These are phyloP conservation scores for Drosophila pegasa DNA, from an alignment of 2,888 invertebrate species.

Conservation along the genomic window DNA sequence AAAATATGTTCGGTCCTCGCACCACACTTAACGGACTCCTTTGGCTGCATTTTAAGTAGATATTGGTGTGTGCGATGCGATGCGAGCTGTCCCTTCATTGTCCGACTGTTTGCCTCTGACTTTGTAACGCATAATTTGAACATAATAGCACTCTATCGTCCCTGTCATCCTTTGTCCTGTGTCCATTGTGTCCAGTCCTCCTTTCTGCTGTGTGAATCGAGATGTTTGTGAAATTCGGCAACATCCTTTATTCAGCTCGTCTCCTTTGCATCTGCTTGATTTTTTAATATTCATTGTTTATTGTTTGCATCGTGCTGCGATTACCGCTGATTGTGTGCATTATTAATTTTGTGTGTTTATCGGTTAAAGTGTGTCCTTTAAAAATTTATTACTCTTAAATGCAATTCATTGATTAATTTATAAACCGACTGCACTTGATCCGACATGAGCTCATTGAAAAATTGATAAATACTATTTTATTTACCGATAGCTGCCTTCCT, in stretches of 20 bases:
- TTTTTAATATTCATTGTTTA: conserved; percentile 32
- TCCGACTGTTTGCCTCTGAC: conserved; percentile 43
- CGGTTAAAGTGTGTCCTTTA: conserved; percentile 28
- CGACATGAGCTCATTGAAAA: conserved; percentile 38
- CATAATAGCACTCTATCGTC: conserved; percentile 60
- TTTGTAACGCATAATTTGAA: conserved; percentile 69
- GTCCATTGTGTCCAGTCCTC: conserved; percentile 1
- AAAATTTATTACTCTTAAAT: conserved; percentile 29
- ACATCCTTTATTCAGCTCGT: conserved; percentile 21
- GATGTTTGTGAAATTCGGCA: conserved; percentile 32
- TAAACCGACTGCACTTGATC: conserved; percentile 18
- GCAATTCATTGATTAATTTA: conserved; percentile 43
- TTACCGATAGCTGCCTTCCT: conserved; percentile 10
- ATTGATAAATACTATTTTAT: conserved; percentile 31
- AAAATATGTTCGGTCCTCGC: conserved; percentile 70
- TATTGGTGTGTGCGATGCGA: conserved; percentile 23
- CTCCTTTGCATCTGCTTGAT: background rate
- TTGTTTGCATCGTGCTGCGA: conserved; percentile 32
- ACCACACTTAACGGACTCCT: conserved; percentile 26
- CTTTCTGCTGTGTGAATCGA: conserved; percentile 15
- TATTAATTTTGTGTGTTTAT: conserved; percentile 47
- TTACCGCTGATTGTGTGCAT: conserved; percentile 42
- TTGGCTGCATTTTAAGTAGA: conserved; percentile 20
- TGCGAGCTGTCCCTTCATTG: conserved; percentile 25
- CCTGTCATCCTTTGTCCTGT: conserved; percentile 26